A percentile compares a stretch with the other conserved stretches of the same genome.
Conservation (phyloP, 2,113 vertebrate genomes). For the Lophochroa leadbeateri region DNA sequence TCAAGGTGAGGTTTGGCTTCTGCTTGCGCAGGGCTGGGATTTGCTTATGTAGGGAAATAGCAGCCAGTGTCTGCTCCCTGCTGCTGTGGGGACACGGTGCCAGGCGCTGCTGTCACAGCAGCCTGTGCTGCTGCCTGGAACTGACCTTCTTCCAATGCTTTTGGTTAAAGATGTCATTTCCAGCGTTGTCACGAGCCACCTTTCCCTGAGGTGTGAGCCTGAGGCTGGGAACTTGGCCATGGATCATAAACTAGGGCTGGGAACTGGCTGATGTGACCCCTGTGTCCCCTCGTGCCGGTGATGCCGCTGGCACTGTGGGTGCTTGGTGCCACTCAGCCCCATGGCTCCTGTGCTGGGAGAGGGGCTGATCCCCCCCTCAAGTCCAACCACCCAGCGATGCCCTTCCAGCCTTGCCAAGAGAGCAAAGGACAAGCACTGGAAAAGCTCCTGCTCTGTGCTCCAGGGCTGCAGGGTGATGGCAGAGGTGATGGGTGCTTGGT, state of each 20-base stretch:
- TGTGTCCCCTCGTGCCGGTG: accelerated
- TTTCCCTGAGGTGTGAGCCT: background rate
- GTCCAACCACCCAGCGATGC: accelerated
- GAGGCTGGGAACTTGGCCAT: accelerated
- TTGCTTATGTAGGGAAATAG: background rate
- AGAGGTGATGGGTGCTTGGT: background rate
- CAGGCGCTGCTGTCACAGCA: accelerated
- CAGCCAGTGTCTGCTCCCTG: background rate
- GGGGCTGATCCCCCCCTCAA: background rate
- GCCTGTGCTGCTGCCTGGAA: accelerated
- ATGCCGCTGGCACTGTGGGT: background rate
- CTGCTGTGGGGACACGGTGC: background rate
- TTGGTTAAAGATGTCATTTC: background rate
- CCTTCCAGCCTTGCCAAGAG: background rate
- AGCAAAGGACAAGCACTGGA: background rate
- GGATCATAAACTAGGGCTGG: background rate
- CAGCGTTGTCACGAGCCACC: background rate
- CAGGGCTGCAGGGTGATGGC: accelerated
- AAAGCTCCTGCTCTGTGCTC: background rate
- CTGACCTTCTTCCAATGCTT: background rate
- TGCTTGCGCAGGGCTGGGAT: background rate
- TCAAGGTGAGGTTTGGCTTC: background rate
- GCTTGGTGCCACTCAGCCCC: accelerated
- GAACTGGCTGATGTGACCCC: accelerated
- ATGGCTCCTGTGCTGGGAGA: accelerated